Percentiles rank a stretch among this genome's conserved stretches.
These are phyloP conservation scores for Anhinga rufa DNA, from an alignment of 2,113 vertebrate species.

Conservation along the genomic window DNA sequence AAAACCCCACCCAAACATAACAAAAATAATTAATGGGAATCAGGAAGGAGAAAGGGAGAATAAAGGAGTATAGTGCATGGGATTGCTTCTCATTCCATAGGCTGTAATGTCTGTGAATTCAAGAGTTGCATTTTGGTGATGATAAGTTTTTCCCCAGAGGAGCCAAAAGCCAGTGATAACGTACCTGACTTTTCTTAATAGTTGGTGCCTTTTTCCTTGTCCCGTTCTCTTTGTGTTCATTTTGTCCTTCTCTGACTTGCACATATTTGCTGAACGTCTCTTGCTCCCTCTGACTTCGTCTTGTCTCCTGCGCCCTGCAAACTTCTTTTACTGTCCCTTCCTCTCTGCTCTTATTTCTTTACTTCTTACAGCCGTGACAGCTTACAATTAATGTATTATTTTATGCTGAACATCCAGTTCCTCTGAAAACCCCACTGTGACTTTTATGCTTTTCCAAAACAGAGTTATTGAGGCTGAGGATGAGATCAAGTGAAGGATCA, in stretches of 20 bases:
- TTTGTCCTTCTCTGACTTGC: background rate
- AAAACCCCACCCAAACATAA: background rate
- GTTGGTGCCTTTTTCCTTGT: background rate
- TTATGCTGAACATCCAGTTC: background rate
- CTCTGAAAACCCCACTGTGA: background rate
- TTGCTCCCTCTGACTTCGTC: background rate
- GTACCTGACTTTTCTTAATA: background rate
- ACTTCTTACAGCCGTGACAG: rapidly evolving
- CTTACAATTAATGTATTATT: background rate
- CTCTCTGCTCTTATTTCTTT: background rate
- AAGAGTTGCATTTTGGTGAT: background rate
- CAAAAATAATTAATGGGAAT: background rate
- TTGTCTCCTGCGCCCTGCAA: background rate
- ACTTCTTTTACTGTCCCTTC: background rate
- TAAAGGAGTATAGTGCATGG: background rate
- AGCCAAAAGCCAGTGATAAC: background rate
- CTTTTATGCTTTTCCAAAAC: background rate
- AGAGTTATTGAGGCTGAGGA: background rate
- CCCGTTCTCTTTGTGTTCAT: background rate
- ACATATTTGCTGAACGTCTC: background rate
- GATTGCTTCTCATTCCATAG: background rate
- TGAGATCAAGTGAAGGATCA: background rate
- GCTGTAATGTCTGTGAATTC: background rate
- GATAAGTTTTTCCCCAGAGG: background rate
- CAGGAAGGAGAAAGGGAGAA: background rate